Evolutionary conservation across 2,113 vertebrate genomes (phyloP), one percentile per base, ranked within the genome.

Genomic region (Pachyramphus minor): DNA sequence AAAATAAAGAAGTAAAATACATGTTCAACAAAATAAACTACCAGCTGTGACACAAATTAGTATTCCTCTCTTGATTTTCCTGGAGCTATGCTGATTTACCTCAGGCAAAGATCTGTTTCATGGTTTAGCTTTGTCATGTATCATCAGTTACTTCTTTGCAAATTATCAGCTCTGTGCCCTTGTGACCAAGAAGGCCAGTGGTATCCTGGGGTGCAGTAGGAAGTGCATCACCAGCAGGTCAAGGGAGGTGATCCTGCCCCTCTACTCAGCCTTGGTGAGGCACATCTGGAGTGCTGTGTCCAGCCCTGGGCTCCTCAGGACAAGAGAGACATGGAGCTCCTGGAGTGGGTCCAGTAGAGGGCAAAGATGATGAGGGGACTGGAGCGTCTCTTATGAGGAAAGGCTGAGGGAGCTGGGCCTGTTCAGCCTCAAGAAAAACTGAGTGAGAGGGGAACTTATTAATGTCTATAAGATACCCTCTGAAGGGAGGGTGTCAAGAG

Each of bases 1-100:
- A 89, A 95, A 93, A 77, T 81, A 86, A 80, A 64, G 56, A 27
- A 67, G 19, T 16, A 86, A 90, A 95, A 85, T 42, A 62, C 50
- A 62, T 6, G 35, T 68, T 90, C 77, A 87, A 89, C 1, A 5
- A 91, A 84, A 84, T 37, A 64, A 89, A 59, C 42, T 67, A 68
- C 60, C 79, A 76, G 55, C 87, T 84, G 39, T 53, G 55, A 78
- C 44, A 74, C 30, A 66, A 84, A 75, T 79, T 37, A 67, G 16
- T 25, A 66, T 75, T 73, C 13, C 37, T 92, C 42, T 44, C 60
- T 58, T 73, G 53, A 19, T 18, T 47, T 83, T 58, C 44, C 74
- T 67, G 42, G 35, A 84, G 45, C 68, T 69, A 66, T 47, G n/a
- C 33, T 59, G 68, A 62, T 58, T 90, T 93, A 64, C 11, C 37